Evolutionary conservation across 2,113 vertebrate species (phyloP).

Genomic region (Murina feae): DNA sequence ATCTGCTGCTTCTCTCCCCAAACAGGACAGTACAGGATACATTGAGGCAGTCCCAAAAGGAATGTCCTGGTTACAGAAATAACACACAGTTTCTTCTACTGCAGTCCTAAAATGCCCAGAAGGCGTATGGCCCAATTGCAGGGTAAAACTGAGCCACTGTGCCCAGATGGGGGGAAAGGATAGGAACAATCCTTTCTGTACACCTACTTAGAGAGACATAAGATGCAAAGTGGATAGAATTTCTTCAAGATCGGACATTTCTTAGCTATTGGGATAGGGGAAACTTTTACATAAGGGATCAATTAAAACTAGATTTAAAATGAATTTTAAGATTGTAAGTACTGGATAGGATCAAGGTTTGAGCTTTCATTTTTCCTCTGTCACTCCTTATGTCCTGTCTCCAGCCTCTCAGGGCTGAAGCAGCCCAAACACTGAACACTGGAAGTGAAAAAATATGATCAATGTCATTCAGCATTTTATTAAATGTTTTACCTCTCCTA

Average conservation of each 20-base stretch:
- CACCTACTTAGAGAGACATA: background rate
- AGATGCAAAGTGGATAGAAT: background rate
- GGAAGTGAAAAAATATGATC: background rate
- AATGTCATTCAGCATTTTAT: background rate
- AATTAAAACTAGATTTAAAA: background rate
- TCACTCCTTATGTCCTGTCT: fast-evolving
- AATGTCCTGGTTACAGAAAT: conserved; percentile 58
- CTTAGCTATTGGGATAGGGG: background rate
- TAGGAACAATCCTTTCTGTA: background rate
- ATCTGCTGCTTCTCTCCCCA: background rate
- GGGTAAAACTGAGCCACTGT: background rate
- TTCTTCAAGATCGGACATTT: background rate
- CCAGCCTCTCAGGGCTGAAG: too few relatives aligned
- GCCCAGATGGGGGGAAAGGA: background rate
- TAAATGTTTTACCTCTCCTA: background rate
- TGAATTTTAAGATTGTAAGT: background rate
- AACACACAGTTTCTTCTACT: background rate
- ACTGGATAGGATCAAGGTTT: background rate
- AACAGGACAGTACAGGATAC: background rate
- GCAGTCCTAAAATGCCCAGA: background rate
- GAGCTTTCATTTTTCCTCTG: background rate
- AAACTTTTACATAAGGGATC: background rate
- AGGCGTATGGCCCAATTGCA: conserved; percentile 16
- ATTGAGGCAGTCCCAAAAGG: conserved; percentile 34
- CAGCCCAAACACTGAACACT: background rate